Percentiles rank a stretch among this genome's conserved stretches.
Evolutionary conservation across 1,140 invertebrate species (phyloP).

Genomic region (Hylaeus anthracinus): DNA sequence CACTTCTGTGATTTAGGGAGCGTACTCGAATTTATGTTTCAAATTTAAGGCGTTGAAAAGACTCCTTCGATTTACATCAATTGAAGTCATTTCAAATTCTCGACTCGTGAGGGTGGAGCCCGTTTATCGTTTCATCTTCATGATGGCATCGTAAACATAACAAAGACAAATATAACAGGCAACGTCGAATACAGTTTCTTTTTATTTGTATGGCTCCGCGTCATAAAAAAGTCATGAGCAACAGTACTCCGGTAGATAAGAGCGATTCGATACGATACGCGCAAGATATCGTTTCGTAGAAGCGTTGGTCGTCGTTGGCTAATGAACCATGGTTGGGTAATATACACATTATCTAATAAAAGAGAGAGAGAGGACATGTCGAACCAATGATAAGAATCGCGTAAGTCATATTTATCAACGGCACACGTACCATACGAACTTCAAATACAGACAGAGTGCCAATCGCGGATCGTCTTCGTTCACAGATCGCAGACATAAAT

Average conservation of each 20-base stretch:
- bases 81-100: too few species aligned
- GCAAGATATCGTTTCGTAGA: slow-evolving; percentile 50
- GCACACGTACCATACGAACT: not conserved
- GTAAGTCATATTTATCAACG: slow-evolving; percentile 34
- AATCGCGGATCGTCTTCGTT: slow-evolving; percentile 16
- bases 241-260: slow-evolving; percentile 24
- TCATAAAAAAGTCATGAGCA: slow-evolving; percentile 29
- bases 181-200: not conserved
- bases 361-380: slow-evolving; percentile 8
- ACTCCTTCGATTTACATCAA: too few species aligned
- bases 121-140: too few species aligned
- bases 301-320: slow-evolving; percentile 42
- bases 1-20: too few species aligned
- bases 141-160: not conserved
- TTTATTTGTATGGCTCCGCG: slow-evolving; percentile 1
- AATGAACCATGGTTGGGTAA: slow-evolving; percentile 51
- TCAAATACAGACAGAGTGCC: not conserved
- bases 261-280: slow-evolving; percentile 33
- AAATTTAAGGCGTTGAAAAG: too few species aligned
- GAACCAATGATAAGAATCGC: slow-evolving; percentile 47
- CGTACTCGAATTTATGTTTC: too few species aligned
- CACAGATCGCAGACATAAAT: slow-evolving; percentile 1
- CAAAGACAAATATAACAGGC: not conserved
- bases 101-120: too few species aligned
- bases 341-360: slow-evolving; percentile 30